These are phyloP conservation scores for Nomada lathburiana DNA, from an alignment of 2,888 invertebrate genomes.

Conservation along the genomic window DNA sequence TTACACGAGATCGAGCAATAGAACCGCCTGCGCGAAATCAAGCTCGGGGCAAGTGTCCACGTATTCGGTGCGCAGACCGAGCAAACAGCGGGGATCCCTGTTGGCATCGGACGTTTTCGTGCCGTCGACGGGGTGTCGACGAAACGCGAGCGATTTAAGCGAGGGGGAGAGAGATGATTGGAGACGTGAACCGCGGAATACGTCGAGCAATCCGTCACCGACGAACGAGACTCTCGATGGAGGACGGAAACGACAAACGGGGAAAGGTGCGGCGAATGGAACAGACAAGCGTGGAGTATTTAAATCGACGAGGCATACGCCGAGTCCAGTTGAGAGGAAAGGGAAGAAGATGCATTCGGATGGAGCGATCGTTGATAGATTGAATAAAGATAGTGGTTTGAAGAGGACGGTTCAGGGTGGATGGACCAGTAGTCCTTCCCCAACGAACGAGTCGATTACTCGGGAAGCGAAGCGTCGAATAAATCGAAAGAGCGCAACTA, in stretches of 20 bases:
- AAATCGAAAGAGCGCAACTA: not conserved
- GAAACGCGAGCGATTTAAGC: not conserved
- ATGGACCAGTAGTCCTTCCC: not conserved
- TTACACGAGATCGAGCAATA: slow-evolving; percentile 39
- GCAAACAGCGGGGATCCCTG: slow-evolving; percentile 40
- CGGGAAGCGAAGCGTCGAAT: not conserved
- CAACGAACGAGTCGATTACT: slow-evolving; percentile 4
- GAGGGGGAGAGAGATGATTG: not conserved
- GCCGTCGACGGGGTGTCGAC: not conserved
- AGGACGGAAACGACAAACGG: slow-evolving; percentile 4
- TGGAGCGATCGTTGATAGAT: not conserved
- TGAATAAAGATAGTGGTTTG: not conserved
- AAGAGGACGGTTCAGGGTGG: not conserved
- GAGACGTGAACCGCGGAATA: not conserved
- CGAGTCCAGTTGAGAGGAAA: not conserved
- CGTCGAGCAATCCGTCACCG: slow-evolving; percentile 11
- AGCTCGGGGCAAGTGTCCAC: slow-evolving; percentile 19
- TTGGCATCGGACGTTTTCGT: slow-evolving; percentile 43
- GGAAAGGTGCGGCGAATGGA: not conserved
- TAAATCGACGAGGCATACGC: slow-evolving; percentile 1
- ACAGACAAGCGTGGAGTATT: not conserved
- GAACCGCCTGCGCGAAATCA: not conserved
- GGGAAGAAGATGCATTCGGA: not conserved
- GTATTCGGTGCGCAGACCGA: slow-evolving; percentile 38
- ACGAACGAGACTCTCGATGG: slow-evolving; percentile 5